Conservation (phyloP, 2,888 invertebrate genomes). For the Pyralis farinalis region DNA sequence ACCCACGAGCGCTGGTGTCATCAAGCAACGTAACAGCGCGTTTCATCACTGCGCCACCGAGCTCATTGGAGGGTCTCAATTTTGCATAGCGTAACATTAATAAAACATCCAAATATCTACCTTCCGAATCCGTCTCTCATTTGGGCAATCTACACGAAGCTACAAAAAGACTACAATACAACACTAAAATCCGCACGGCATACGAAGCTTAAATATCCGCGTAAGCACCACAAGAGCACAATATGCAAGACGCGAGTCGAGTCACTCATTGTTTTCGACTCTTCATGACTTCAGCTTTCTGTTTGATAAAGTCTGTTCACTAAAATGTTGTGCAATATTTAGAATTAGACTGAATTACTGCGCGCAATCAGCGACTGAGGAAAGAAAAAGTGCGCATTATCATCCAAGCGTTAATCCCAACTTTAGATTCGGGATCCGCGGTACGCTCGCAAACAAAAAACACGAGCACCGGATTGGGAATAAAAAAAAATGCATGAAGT, state of each 20-base stretch:
- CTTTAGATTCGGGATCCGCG: too few relatives aligned
- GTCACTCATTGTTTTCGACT: slow-evolving; percentile 17
- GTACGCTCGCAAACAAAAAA: too few relatives aligned
- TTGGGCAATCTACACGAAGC: neutral
- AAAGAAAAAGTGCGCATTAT: too few relatives aligned
- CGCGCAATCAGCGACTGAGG: too few relatives aligned
- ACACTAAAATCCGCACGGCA: neutral
- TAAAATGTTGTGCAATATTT: slow-evolving; percentile 3
- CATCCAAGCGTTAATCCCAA: too few relatives aligned
- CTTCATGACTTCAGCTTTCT: slow-evolving; percentile 14
- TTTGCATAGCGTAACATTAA: neutral
- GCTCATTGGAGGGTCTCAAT: too few relatives aligned
- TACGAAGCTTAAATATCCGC: neutral
- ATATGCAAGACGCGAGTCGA: slow-evolving; percentile 16
- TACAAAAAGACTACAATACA: neutral
- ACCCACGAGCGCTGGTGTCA: too few relatives aligned
- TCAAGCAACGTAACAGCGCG: too few relatives aligned
- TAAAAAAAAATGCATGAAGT: too few relatives aligned
- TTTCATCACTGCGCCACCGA: too few relatives aligned
- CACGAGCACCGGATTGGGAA: too few relatives aligned
- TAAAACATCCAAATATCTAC: neutral
- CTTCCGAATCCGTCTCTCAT: neutral
- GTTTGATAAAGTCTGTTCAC: neutral
- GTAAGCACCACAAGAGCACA: slow-evolving; percentile 11
- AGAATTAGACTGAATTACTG: too few relatives aligned